These are phyloP conservation scores for Marronus borbonicus DNA, from an alignment of 2,888 invertebrate genomes.

Conservation along the genomic window DNA sequence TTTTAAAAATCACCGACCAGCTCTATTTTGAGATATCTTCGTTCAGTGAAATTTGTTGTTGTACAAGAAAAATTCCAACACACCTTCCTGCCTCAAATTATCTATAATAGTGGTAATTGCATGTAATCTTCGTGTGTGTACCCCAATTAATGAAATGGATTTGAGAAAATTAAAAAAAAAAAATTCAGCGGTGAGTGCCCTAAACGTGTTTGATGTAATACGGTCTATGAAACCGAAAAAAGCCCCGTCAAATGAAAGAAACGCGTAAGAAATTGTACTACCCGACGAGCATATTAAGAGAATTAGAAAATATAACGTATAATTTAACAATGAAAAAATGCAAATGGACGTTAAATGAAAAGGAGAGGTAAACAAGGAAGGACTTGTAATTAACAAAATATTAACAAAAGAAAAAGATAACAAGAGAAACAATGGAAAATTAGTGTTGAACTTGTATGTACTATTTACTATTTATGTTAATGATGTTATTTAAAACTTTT, in stretches of 20 bases:
- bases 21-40: background rate
- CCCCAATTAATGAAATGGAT: background rate
- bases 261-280: constrained; percentile 18
- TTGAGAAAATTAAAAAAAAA: constrained; percentile 9
- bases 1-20: no score
- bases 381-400: constrained; percentile 31
- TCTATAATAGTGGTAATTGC: constrained; percentile 40
- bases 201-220: constrained; percentile 28
- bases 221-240: constrained; percentile 43
- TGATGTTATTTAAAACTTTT: constrained; percentile 55
- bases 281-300: background rate
- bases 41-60: background rate
- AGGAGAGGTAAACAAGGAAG: constrained; percentile 30
- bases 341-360: constrained; percentile 13
- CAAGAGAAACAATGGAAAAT: constrained; percentile 52
- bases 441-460: constrained; percentile 64
- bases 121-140: constrained; percentile 38
- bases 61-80: constrained; percentile 13
- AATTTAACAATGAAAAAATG: constrained; percentile 15
- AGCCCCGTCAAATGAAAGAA: constrained; percentile 26
- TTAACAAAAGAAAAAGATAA: background rate
- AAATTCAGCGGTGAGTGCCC: constrained; percentile 33
- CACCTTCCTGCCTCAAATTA: constrained; percentile 25
- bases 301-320: constrained; percentile 3
- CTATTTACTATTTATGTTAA: constrained; percentile 61